These are phyloP conservation scores for Chloroceryle aenea DNA, from an alignment of 2,113 vertebrate species.

Conservation along the genomic window DNA sequence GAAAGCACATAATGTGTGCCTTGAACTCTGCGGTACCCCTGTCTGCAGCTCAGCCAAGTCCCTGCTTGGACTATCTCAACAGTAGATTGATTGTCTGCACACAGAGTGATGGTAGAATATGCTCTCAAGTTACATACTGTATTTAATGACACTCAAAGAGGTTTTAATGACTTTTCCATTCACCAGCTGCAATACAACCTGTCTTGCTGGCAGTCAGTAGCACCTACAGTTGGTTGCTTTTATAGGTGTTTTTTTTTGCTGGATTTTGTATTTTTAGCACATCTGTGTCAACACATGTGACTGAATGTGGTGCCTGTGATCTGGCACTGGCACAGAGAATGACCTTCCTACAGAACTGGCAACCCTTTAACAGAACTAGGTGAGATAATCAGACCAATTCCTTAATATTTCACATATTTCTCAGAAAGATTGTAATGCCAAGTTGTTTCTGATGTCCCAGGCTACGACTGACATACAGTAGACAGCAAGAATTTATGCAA, in stretches of 20 bases:
- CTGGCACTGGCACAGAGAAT: neutral
- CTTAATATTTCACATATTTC: neutral
- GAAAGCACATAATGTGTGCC: neutral
- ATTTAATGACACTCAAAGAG: slow-evolving; percentile 31
- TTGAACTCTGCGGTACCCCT: neutral
- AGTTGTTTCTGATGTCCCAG: neutral
- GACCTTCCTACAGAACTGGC: neutral
- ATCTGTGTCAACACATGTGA: neutral
- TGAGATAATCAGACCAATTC: neutral
- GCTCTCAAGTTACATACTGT: slow-evolving; percentile 15
- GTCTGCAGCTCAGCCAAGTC: neutral
- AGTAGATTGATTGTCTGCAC: neutral
- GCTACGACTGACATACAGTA: too few species aligned
- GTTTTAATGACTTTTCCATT: slow-evolving; percentile 57
- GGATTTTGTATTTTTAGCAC: slow-evolving; percentile 27
- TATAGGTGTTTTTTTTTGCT: neutral
- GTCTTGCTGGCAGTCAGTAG: neutral
- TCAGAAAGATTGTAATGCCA: neutral
- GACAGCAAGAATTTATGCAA: neutral
- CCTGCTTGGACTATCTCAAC: neutral
- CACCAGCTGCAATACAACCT: slow-evolving; percentile 14
- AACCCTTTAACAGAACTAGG: neutral
- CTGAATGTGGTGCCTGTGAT: neutral
- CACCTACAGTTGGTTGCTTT: neutral
- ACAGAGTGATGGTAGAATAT: neutral